These are phyloP conservation scores for Oxystoma pomonae DNA, from an alignment of 2,888 invertebrate genomes.

Conservation along the genomic window DNA sequence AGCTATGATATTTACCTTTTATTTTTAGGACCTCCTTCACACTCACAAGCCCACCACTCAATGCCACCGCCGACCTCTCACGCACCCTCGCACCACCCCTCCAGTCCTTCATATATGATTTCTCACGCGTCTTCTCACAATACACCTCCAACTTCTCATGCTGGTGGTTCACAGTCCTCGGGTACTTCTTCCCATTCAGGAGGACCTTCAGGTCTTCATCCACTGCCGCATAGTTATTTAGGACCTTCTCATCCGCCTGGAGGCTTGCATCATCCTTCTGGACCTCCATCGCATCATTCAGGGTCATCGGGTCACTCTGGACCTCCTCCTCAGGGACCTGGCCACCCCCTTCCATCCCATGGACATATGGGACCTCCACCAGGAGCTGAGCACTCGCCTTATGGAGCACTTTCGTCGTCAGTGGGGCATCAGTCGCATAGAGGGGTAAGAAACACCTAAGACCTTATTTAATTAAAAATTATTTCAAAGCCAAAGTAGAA, in stretches of 20 bases:
- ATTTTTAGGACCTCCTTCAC: background rate
- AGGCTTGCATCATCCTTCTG: slow-evolving; percentile 1
- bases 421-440: slow-evolving; percentile 22
- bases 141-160: background rate
- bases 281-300: slow-evolving; percentile 12
- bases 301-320: background rate
- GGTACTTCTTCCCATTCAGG: background rate
- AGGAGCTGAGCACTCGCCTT: slow-evolving; percentile 24
- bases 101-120: background rate
- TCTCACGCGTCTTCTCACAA: background rate
- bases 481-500: no score
- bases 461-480: no score
- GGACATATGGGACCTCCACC: slow-evolving; percentile 24
- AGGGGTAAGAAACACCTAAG: slow-evolving; percentile 21
- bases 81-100: background rate
- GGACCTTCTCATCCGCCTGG: background rate
- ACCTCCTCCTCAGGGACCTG: background rate
- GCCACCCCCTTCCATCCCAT: slow-evolving; percentile 4
- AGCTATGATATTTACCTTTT: no score
- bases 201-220: background rate
- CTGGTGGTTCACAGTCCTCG: background rate
- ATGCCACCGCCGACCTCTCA: background rate
- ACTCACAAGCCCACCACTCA: no score
- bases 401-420: slow-evolving; percentile 17
- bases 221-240: background rate